phyloP scores from a whole-genome alignment of 2,113 vertebrate genomes.

The Tichodroma muraria region DNA sequence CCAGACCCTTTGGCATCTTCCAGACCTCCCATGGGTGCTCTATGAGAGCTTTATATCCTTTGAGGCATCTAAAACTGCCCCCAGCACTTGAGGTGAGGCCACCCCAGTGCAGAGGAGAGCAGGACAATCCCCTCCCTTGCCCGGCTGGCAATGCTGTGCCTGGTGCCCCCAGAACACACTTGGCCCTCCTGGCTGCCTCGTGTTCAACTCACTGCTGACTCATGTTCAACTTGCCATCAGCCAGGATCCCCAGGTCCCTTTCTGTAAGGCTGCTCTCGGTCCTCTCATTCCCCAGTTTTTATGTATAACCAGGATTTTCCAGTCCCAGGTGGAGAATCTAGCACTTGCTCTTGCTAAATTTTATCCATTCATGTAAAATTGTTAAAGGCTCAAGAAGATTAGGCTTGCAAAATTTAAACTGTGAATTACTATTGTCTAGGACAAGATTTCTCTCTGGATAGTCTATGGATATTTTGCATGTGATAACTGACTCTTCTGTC shows the following conservation, averaged over 20 bases:
- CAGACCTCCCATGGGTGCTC: background rate
- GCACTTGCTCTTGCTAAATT: background rate
- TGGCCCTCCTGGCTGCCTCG: background rate
- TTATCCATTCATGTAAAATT: background rate
- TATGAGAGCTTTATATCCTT: background rate
- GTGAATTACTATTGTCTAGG: background rate
- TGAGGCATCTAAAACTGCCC: background rate
- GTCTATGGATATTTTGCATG: background rate
- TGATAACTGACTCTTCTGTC: background rate
- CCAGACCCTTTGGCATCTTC: background rate
- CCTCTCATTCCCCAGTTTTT: background rate
- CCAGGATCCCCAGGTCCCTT: background rate
- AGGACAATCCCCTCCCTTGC: background rate
- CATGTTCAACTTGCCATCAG: background rate
- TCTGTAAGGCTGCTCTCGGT: background rate
- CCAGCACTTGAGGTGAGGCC: accelerated
- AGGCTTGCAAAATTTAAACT: background rate
- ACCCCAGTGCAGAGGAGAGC: background rate
- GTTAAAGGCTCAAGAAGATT: background rate
- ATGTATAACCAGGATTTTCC: background rate
- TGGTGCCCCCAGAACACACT: accelerated
- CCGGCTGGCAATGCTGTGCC: accelerated
- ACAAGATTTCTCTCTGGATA: background rate
- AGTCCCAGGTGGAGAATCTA: background rate
- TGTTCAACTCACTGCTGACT: background rate